Percentiles rank a stretch among this genome's conserved stretches.
Conservation (phyloP, 2,888 invertebrate species). For the Dendrolimus houi region DNA sequence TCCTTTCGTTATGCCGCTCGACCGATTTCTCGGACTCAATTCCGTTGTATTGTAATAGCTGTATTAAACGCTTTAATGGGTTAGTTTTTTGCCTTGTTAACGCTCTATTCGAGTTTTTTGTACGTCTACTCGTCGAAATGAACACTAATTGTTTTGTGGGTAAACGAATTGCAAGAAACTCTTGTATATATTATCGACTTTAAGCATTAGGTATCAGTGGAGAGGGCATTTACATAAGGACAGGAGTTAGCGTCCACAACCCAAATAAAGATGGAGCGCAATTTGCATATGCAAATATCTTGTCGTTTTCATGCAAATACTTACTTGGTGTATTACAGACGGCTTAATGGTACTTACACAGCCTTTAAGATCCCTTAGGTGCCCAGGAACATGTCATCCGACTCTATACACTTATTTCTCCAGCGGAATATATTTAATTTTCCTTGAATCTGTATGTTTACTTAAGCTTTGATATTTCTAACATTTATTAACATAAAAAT, state of each 20-base stretch:
- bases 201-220: slow-evolving; percentile 8
- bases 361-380: slow-evolving; percentile 42
- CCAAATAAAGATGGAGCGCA: slow-evolving; percentile 66
- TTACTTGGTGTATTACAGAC: slow-evolving; percentile 63
- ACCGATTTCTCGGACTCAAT: slow-evolving; percentile 34
- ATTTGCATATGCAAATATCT: slow-evolving; percentile 73
- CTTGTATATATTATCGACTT: slow-evolving; percentile 9
- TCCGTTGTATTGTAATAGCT: slow-evolving; percentile 37
- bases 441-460: slow-evolving; percentile 17
- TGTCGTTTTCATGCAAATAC: slow-evolving; percentile 68
- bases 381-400: slow-evolving; percentile 23
- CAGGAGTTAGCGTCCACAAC: slow-evolving; percentile 56
- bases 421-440: slow-evolving; percentile 32
- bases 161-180: not conserved
- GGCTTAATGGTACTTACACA: slow-evolving; percentile 63
- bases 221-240: slow-evolving; percentile 56
- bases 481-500: not conserved
- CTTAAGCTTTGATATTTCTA: slow-evolving; percentile 11
- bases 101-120: slow-evolving; percentile 42
- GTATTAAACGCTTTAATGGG: slow-evolving; percentile 41
- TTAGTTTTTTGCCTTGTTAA: slow-evolving; percentile 46
- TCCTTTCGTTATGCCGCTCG: slow-evolving; percentile 27
- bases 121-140: slow-evolving; percentile 23
- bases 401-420: slow-evolving; percentile 39
- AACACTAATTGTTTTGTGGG: slow-evolving; percentile 33